A percentile compares a stretch with the other conserved stretches of the same genome.
phyloP scores from a whole-genome alignment of 2,888 invertebrate species.

The Phymatocera aterrima region DNA sequence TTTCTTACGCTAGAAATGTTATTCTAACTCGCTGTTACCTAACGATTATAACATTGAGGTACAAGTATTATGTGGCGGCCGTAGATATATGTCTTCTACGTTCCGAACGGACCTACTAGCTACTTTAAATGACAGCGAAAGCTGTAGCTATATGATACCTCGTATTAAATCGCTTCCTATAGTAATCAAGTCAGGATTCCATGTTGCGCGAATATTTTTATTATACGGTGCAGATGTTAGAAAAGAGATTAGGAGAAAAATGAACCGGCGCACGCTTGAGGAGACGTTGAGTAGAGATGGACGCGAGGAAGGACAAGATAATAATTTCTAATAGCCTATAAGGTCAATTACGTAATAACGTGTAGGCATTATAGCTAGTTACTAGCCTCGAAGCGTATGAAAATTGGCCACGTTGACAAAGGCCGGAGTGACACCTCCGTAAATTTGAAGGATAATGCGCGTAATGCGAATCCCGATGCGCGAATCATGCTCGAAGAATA shows the following conservation, averaged over 20 bases:
- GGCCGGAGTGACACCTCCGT: constrained; percentile 5
- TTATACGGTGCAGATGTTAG: neutral
- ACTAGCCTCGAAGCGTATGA: neutral
- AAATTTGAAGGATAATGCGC: constrained; percentile 9
- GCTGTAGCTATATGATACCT: neutral
- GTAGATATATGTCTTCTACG: neutral
- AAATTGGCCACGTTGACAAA: constrained; percentile 11
- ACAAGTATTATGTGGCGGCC: no score
- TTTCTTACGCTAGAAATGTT: constrained; percentile 9
- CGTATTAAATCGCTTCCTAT: neutral
- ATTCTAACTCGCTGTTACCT: constrained; percentile 10
- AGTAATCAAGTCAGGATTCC: neutral
- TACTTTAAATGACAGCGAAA: constrained; percentile 24
- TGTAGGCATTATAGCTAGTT: neutral
- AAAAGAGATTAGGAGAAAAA: neutral
- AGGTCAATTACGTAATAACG: neutral
- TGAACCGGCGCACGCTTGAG: no score
- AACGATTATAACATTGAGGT: constrained; percentile 30
- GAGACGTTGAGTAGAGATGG: no score
- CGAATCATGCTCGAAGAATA: constrained; percentile 10
- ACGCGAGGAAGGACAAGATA: no score
- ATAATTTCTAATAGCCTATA: neutral
- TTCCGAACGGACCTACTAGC: neutral
- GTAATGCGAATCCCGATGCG: neutral
- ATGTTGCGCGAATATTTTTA: neutral